These are phyloP conservation scores for Callipepla californica DNA, from an alignment of 2,113 vertebrate genomes.

Conservation along the genomic window DNA sequence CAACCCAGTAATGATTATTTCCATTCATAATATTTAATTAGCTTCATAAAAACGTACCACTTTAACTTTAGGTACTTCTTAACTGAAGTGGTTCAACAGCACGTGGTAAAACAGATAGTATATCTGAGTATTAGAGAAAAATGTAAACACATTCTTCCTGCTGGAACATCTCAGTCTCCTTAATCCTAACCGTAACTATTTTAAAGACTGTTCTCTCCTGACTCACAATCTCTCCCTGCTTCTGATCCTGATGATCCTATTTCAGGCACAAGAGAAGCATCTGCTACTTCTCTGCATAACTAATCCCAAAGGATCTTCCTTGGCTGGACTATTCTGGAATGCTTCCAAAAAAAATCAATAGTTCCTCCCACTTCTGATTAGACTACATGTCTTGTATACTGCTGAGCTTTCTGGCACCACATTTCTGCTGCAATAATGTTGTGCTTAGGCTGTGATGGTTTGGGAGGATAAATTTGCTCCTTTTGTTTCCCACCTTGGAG, in stretches of 20 bases:
- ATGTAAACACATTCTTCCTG: not conserved
- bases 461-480: not conserved
- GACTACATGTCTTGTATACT: not conserved
- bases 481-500: not conserved
- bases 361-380: not conserved
- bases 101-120: not conserved
- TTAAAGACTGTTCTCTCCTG: not conserved
- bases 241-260: not conserved
- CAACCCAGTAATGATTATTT: not conserved
- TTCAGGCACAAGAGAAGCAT: slow-evolving; percentile 17
- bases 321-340: not conserved
- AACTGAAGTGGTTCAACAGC: not conserved
- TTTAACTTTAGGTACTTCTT: not conserved
- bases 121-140: not conserved
- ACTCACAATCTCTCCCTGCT: not conserved
- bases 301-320: slow-evolving; percentile 10
- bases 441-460: not conserved
- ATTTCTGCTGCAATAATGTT: not conserved
- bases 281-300: slow-evolving; percentile 14
- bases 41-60: not conserved
- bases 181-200: not conserved
- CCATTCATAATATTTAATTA: not conserved
- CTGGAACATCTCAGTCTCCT: not conserved
- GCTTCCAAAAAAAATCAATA: not conserved
- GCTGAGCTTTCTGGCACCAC: not conserved